These are phyloP conservation scores for Drosophila formosana DNA, from an alignment of 2,888 invertebrate species.

Conservation along the genomic window DNA sequence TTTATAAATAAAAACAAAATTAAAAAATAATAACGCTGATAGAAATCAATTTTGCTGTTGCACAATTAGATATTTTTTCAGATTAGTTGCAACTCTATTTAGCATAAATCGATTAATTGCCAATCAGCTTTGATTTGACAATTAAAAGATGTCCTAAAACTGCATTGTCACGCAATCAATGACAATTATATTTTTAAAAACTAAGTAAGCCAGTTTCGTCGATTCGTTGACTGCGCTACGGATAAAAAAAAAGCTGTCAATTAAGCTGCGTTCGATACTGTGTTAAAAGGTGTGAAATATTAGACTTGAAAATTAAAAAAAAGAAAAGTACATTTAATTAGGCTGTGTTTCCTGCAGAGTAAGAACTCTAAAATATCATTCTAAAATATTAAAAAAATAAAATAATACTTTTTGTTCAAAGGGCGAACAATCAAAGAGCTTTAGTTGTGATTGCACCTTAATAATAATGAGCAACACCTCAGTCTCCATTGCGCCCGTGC, in stretches of 20 bases:
- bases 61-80: neutral
- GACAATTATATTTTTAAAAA: constrained; percentile 38
- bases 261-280: neutral
- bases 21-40: too few species aligned
- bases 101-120: neutral
- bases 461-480: constrained; percentile 77
- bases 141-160: neutral
- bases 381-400: too few species aligned
- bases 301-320: neutral
- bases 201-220: constrained; percentile 53
- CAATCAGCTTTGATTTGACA: neutral
- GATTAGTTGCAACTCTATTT: neutral
- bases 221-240: constrained; percentile 25
- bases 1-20: too few species aligned
- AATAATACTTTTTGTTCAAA: too few species aligned
- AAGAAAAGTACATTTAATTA: neutral
- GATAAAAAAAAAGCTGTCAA: neutral
- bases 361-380: too few species aligned
- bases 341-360: too few species aligned
- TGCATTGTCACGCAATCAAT: constrained; percentile 5
- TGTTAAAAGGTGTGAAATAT: constrained; percentile 5
- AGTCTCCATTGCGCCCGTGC: constrained; percentile 97
- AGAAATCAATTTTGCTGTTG: neutral
- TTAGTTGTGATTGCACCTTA: neutral
- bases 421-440: too few species aligned